A percentile compares a stretch with the other conserved stretches of the same genome.
Evolutionary conservation across 1,140 invertebrate species (phyloP).

Genomic region (Phocides pigmalion): DNA sequence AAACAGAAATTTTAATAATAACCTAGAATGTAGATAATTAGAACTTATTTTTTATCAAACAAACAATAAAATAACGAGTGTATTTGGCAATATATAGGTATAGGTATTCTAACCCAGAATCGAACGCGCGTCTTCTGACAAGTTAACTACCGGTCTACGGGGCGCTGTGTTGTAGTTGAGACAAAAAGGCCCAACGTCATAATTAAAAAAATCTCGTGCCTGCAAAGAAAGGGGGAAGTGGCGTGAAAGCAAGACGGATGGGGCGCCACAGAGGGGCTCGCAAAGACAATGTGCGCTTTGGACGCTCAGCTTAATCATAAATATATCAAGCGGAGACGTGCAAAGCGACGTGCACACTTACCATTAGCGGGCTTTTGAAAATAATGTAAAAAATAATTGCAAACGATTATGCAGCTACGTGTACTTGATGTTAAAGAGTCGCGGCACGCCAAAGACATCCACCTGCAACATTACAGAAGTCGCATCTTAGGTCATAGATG

Average conservation of each 20-base stretch:
- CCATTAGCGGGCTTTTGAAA: constrained; percentile 1
- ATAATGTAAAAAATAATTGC: no score
- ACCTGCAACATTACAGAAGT: no score
- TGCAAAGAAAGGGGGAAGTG: constrained; percentile 80
- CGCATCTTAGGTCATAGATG: no score
- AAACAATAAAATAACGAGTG: no score
- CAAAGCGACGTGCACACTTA: constrained; percentile 50
- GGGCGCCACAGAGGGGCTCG: constrained; percentile 73
- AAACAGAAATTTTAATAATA: no score
- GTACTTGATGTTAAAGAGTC: no score
- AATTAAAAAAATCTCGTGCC: constrained; percentile 83
- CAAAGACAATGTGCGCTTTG: constrained; percentile 79
- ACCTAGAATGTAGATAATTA: no score
- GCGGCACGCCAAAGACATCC: no score
- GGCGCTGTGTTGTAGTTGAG: constrained; percentile 51
- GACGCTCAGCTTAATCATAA: constrained; percentile 79
- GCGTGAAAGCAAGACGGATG: constrained; percentile 79
- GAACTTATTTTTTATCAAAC: no score
- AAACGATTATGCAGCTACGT: no score
- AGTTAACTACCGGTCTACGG: constrained; percentile 31
- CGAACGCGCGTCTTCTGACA: constrained; percentile 40
- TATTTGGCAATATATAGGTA: no score
- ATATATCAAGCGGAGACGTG: constrained; percentile 77
- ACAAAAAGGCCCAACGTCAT: constrained; percentile 82
- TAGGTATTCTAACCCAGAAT: constrained; percentile 33